Evolutionary conservation across 2,113 vertebrate species (phyloP).

Genomic region (Galemys pyrenaicus): DNA sequence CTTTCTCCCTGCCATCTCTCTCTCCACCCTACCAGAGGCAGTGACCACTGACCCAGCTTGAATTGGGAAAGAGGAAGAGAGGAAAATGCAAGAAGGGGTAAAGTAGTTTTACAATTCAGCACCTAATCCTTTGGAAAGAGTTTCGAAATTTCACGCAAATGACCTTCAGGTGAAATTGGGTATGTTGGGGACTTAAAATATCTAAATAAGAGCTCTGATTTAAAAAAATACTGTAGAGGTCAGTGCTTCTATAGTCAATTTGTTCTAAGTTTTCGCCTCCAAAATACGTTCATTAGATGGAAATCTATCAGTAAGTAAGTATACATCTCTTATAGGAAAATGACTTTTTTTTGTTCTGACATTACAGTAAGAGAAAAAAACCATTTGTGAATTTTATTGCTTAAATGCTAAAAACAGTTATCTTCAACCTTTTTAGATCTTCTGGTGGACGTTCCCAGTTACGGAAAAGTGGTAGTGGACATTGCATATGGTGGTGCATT

Average conservation of each 20-base stretch:
- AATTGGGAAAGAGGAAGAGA: background rate
- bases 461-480: constrained; percentile 90
- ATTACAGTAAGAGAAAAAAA: background rate
- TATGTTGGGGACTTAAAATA: background rate
- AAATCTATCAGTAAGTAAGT: background rate
- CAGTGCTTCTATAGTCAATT: background rate
- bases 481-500: constrained; percentile 95
- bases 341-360: background rate
- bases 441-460: constrained; percentile 86
- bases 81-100: background rate
- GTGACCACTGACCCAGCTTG: background rate
- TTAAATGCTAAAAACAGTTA: constrained; percentile 23
- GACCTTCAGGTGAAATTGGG: background rate
- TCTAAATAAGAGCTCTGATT: background rate
- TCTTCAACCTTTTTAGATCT: constrained; percentile 86
- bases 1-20: background rate
- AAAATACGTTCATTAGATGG: background rate
- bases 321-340: background rate
- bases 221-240: background rate
- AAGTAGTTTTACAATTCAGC: constrained; percentile 3
- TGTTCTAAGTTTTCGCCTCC: background rate
- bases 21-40: background rate
- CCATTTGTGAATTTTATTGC: background rate
- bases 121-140: background rate
- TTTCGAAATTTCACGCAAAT: constrained; percentile 15